phyloP scores from a whole-genome alignment of 2,113 vertebrate species.

The Callipepla squamata region DNA sequence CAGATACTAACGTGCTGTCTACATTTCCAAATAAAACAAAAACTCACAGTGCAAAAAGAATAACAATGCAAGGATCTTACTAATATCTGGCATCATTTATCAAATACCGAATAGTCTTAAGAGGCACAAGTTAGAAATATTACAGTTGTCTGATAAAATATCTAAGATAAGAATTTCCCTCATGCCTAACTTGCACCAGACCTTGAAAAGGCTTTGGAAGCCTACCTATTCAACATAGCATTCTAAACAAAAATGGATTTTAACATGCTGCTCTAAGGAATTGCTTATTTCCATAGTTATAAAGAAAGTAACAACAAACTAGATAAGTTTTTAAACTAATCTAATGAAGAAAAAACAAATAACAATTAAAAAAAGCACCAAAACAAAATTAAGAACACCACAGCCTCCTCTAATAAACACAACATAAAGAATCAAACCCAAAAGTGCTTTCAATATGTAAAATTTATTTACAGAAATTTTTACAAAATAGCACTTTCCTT shows the following conservation, averaged over 20 bases:
- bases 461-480: conserved; percentile 41
- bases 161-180: not conserved
- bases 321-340: not conserved
- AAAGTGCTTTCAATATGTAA: not conserved
- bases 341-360: not conserved
- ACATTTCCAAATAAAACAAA: not conserved
- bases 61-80: not conserved
- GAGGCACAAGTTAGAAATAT: not conserved
- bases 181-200: not conserved
- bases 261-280: not conserved
- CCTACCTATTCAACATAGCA: not conserved
- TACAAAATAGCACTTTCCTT: conserved; percentile 48
- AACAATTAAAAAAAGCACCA: not conserved
- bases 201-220: not conserved
- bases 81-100: not conserved
- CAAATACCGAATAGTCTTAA: not conserved
- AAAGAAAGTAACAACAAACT: not conserved
- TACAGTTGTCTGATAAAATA: not conserved
- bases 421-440: not conserved
- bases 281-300: conserved; percentile 14
- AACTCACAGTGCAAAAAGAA: not conserved
- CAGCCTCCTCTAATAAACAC: not conserved
- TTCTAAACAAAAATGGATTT: conserved; percentile 10
- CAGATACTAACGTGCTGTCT: not conserved
- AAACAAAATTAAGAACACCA: not conserved